A percentile compares a stretch with the other conserved stretches of the same genome.
Conservation (phyloP, 2,797 vertebrate genomes). For the Lophius americanus region DNA sequence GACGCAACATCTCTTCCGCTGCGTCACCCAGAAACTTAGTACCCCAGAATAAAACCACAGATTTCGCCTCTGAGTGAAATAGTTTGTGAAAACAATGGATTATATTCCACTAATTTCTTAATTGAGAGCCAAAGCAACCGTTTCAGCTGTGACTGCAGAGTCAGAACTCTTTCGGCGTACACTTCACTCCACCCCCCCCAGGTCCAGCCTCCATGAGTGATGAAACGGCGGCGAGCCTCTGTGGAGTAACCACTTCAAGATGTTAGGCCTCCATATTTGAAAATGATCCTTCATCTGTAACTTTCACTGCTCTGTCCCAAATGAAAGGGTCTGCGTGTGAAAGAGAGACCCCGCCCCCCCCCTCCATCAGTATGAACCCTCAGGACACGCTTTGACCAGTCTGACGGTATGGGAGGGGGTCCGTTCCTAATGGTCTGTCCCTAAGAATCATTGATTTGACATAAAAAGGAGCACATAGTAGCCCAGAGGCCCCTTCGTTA, state of each 20-base stretch:
- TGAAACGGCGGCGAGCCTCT: constrained; percentile 45
- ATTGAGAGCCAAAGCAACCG: no score
- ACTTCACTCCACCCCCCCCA: no score
- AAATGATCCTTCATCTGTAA: constrained; percentile 62
- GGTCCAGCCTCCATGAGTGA: constrained; percentile 41
- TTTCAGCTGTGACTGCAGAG: no score
- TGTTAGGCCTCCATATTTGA: constrained; percentile 49
- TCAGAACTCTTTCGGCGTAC: no score
- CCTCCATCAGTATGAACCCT: constrained; percentile 56
- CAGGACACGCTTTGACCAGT: constrained; percentile 68
- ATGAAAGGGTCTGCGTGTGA: constrained; percentile 62
- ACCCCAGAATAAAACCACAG: no score
- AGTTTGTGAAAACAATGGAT: no score
- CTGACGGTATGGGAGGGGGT: constrained; percentile 15
- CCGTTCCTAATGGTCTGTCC: constrained; percentile 60
- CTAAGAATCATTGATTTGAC: constrained; percentile 75
- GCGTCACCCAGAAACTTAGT: no score
- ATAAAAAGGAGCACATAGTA: constrained; percentile 66
- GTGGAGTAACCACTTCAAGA: constrained; percentile 49
- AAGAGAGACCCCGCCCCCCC: constrained; percentile 38
- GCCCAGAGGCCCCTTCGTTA: constrained; percentile 43
- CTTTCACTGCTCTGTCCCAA: constrained; percentile 54
- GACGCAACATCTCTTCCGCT: no score
- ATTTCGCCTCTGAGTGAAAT: no score
- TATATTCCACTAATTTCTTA: no score